Evolutionary conservation across 1,140 invertebrate species (phyloP).

Genomic region (Adelges cooleyi): DNA sequence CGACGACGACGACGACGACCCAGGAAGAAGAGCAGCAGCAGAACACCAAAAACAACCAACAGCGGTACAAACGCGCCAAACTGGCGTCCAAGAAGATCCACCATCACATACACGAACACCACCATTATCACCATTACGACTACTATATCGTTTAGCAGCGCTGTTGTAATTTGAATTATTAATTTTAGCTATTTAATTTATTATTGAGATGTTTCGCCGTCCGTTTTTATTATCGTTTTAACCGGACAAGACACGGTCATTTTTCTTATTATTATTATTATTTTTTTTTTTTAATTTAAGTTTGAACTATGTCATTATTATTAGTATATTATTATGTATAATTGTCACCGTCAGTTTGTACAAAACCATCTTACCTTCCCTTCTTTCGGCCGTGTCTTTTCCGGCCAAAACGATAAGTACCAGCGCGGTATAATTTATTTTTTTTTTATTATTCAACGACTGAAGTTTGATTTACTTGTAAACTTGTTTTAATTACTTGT

Average conservation of each 20-base stretch:
- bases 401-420: no score
- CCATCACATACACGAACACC: slow-evolving; percentile 21
- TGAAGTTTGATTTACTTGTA: neutral
- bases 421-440: neutral
- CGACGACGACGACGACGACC: neutral
- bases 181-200: no score
- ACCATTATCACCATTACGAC: slow-evolving; percentile 22
- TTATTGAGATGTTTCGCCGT: no score
- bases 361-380: no score
- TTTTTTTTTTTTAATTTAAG: no score
- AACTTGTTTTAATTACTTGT: no score
- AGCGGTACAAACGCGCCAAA: slow-evolving; percentile 20
- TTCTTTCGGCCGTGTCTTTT: no score
- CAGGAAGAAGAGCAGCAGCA: neutral
- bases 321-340: no score
- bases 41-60: slow-evolving; percentile 12
- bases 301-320: neutral
- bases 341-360: no score
- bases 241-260: neutral
- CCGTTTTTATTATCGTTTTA: no score
- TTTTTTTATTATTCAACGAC: neutral
- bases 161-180: no score
- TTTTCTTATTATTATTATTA: slow-evolving; percentile 1
- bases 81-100: slow-evolving; percentile 7
- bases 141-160: neutral